Evolutionary conservation across 92 coral and sea anemone species (phyloP).

Genomic region (Zoanthus solanderi): DNA sequence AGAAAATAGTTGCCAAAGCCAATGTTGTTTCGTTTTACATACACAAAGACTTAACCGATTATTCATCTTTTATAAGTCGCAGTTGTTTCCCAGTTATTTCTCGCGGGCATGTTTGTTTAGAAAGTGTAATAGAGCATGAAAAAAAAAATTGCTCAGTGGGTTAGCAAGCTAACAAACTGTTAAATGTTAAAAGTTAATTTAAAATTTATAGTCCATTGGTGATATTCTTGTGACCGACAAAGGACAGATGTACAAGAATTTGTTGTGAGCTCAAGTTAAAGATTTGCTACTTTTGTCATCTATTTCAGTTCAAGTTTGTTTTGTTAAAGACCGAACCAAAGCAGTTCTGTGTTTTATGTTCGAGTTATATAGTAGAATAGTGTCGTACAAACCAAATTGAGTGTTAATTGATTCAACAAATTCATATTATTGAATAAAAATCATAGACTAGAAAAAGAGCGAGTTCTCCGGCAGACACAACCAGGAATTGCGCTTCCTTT

Average conservation of each 20-base stretch:
- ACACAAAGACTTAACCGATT: background rate
- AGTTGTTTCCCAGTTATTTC: background rate
- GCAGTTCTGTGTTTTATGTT: background rate
- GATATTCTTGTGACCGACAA: constrained; percentile 19
- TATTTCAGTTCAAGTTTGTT: constrained; percentile 21
- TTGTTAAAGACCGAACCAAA: background rate
- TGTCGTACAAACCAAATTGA: background rate
- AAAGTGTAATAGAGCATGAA: constrained; percentile 5
- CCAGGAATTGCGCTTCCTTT: too few relatives aligned
- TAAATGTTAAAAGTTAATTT: constrained; percentile 41
- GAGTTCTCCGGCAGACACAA: too few relatives aligned
- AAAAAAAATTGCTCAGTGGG: constrained; percentile 31
- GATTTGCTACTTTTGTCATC: constrained; percentile 38
- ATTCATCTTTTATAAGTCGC: background rate
- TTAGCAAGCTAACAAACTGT: constrained; percentile 38
- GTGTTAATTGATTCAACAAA: constrained; percentile 37
- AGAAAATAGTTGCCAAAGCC: background rate
- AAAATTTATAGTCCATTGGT: constrained; percentile 21
- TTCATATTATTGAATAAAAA: background rate
- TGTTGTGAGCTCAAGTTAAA: background rate
- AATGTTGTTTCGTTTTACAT: background rate
- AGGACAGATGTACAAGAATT: constrained; percentile 44
- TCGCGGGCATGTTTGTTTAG: background rate
- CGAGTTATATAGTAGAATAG: background rate
- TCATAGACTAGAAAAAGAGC: background rate